phyloP scores from a whole-genome alignment of 2,888 invertebrate species.

The Philereme transversata region DNA sequence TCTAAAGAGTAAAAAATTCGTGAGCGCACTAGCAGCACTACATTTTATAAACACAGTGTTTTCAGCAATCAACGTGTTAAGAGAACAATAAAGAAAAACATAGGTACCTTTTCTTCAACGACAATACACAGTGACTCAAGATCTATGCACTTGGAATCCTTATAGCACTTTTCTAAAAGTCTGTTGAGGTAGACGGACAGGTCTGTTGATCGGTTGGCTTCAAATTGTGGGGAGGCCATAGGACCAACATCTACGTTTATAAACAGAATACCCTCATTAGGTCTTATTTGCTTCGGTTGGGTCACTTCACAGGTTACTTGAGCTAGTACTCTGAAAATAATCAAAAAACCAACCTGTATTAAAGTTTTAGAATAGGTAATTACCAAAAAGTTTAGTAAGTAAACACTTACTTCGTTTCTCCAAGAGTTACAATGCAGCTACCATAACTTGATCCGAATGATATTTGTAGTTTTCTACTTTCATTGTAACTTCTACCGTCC shows the following conservation, averaged over 20 bases:
- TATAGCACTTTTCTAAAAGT: conserved; percentile 93
- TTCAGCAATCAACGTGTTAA: too few relatives aligned
- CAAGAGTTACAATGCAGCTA: conserved; percentile 89
- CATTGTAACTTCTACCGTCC: conserved; percentile 90
- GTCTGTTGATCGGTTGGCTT: conserved; percentile 89
- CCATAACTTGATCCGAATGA: conserved; percentile 94
- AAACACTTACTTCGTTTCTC: conserved; percentile 88
- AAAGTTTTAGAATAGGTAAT: background rate
- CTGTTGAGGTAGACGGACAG: conserved; percentile 89
- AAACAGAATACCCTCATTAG: conserved; percentile 94
- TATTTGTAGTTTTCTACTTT: conserved; percentile 88
- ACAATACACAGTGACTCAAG: conserved; percentile 97
- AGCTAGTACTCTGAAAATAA: conserved; percentile 88
- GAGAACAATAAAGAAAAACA: too few relatives aligned
- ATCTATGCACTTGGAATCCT: conserved; percentile 96
- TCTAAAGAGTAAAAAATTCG: too few relatives aligned
- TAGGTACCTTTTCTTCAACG: conserved; percentile 92
- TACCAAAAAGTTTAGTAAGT: background rate
- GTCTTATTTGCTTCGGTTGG: conserved; percentile 92
- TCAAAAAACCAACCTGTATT: background rate
- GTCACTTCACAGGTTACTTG: conserved; percentile 95
- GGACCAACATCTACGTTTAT: conserved; percentile 95
- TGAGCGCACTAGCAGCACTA: too few relatives aligned
- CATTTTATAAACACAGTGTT: too few relatives aligned
- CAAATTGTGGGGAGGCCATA: conserved; percentile 94